Percentiles rank a stretch among this genome's conserved stretches.
Evolutionary conservation across 2,113 vertebrate species (phyloP).

Genomic region (Acanthochromis polyacanthus): DNA sequence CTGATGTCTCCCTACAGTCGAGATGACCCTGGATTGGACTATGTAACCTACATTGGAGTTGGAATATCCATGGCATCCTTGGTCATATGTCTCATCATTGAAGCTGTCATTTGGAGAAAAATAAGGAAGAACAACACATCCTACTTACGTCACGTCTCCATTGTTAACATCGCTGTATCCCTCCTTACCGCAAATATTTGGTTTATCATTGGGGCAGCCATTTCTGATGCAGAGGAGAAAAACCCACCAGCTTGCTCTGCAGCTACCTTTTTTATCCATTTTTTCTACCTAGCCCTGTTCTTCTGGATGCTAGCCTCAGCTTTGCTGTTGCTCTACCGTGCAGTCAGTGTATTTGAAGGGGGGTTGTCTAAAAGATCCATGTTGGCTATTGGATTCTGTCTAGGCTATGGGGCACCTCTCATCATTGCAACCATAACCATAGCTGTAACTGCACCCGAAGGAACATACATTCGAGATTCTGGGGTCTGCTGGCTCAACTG

Average conservation of each 20-base stretch:
- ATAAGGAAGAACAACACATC: constrained; percentile 84
- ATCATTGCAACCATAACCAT: constrained; percentile 86
- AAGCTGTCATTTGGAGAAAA: constrained; percentile 85
- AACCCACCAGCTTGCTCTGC: constrained; percentile 71
- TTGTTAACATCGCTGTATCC: constrained; percentile 72
- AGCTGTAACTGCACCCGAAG: constrained; percentile 79
- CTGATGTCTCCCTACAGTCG: constrained; percentile 86
- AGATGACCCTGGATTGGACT: constrained; percentile 33
- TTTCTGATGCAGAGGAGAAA: not conserved
- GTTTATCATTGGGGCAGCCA: constrained; percentile 74
- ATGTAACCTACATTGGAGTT: constrained; percentile 86
- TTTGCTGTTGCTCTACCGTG: constrained; percentile 87
- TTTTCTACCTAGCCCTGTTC: constrained; percentile 88
- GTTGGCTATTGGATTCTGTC: constrained; percentile 70
- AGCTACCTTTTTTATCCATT: constrained; percentile 82
- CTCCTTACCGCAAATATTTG: constrained; percentile 76
- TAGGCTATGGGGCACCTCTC: constrained; percentile 88
- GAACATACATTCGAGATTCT: constrained; percentile 67
- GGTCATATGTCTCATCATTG: constrained; percentile 86
- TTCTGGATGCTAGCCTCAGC: constrained; percentile 91
- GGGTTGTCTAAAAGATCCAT: constrained; percentile 46
- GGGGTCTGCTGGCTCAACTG: constrained; percentile 89
- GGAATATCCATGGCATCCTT: constrained; percentile 86
- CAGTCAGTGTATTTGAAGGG: constrained; percentile 79
- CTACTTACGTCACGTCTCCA: constrained; percentile 87